phyloP scores from a whole-genome alignment of 2,797 vertebrate species.

The Sparidentex hasta region DNA sequence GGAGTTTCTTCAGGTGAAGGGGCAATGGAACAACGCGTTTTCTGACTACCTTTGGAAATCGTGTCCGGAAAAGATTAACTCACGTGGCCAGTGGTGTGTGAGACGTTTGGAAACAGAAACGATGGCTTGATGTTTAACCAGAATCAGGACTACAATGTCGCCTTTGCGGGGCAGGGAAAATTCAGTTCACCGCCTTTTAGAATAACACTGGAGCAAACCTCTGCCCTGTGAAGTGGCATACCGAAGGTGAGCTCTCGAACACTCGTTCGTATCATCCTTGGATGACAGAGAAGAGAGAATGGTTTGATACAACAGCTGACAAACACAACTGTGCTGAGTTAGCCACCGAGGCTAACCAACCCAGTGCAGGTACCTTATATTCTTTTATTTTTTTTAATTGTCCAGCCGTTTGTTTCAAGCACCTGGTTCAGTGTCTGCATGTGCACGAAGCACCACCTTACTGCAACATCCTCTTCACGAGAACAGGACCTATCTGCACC shows the following conservation, averaged over 20 bases:
- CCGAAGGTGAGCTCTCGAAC: conserved; percentile 39
- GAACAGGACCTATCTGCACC: conserved; percentile 57
- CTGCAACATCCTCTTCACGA: conserved; percentile 79
- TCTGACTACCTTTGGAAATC: conserved; percentile 73
- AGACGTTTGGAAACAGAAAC: conserved; percentile 69
- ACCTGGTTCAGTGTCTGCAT: conserved; percentile 81
- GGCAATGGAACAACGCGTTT: conserved; percentile 73
- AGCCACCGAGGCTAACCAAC: conserved; percentile 66
- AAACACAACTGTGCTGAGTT: conserved; percentile 54
- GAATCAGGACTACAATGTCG: conserved; percentile 41
- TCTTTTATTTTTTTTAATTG: conserved; percentile 50
- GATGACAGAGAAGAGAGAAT: conserved; percentile 43
- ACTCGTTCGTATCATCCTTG: conserved; percentile 47
- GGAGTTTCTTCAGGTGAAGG: conserved; percentile 66
- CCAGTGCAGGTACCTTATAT: conserved; percentile 47
- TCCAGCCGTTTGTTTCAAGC: conserved; percentile 71
- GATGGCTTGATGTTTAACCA: conserved; percentile 82
- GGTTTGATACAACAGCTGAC: conserved; percentile 47
- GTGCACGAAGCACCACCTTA: conserved; percentile 77
- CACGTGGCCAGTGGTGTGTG: conserved; percentile 70
- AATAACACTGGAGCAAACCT: conserved; percentile 66
- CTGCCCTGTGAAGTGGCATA: conserved; percentile 26
- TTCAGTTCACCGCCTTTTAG: conserved; percentile 46
- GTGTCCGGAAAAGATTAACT: conserved; percentile 80
- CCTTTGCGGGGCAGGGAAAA: conserved; percentile 54